Conservation (phyloP, 2,797 vertebrate species). For the Anguilla anguilla region DNA sequence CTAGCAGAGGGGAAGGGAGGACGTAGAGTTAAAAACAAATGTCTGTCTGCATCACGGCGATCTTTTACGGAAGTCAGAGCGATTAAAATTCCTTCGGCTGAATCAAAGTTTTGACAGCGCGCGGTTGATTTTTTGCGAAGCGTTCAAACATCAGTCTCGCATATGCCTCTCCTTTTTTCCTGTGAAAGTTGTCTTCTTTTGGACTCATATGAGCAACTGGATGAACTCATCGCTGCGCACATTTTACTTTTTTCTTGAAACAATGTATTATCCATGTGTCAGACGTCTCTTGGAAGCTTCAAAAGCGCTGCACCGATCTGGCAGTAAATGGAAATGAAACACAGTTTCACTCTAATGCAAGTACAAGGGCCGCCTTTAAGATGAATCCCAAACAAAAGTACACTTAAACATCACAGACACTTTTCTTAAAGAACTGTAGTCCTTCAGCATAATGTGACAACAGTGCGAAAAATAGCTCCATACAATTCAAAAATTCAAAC, state of each 20-base stretch:
- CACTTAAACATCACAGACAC: neutral
- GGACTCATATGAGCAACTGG: neutral
- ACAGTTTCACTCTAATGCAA: neutral
- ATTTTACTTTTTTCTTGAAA: slow-evolving; percentile 3
- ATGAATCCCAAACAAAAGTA: neutral
- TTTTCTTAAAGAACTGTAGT: neutral
- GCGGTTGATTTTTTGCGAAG: slow-evolving; percentile 26
- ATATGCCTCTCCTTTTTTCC: neutral
- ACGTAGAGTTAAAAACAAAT: slow-evolving; percentile 68
- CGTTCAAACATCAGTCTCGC: slow-evolving; percentile 21
- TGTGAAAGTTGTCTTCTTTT: neutral
- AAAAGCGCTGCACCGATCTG: slow-evolving; percentile 27
- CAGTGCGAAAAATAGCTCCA: neutral
- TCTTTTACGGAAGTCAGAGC: slow-evolving; percentile 54
- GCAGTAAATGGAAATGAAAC: slow-evolving; percentile 27
- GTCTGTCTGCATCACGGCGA: slow-evolving; percentile 63
- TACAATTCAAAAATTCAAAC: neutral
- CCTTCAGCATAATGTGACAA: neutral
- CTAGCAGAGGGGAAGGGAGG: slow-evolving; percentile 42
- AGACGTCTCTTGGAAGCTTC: slow-evolving; percentile 6
- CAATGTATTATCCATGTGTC: neutral
- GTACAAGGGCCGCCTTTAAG: neutral
- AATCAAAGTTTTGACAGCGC: slow-evolving; percentile 39
- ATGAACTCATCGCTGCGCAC: slow-evolving; percentile 7
- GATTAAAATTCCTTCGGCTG: slow-evolving; percentile 27